A percentile compares a stretch with the other conserved stretches of the same genome.
Evolutionary conservation across 2,797 vertebrate species (phyloP).

Genomic region (Brotula barbata): DNA sequence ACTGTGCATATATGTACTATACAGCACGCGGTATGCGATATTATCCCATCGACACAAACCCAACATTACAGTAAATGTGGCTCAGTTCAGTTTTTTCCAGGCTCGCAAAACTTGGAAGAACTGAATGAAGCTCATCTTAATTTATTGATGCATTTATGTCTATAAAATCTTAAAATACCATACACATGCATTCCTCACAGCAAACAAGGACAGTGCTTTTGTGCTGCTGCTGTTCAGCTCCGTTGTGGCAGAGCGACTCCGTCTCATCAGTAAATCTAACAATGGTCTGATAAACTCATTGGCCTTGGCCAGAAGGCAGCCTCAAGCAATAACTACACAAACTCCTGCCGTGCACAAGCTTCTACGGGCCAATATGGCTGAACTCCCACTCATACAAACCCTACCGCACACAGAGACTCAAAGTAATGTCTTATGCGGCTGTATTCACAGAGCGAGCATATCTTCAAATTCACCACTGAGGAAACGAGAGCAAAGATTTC

Average conservation of each 20-base stretch:
- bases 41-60: too few species aligned
- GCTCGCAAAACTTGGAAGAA: too few species aligned
- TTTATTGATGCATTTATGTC: not conserved
- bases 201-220: slow-evolving; percentile 30
- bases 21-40: too few species aligned
- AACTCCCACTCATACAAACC: slow-evolving; percentile 40
- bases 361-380: slow-evolving; percentile 55
- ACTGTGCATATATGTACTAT: too few species aligned
- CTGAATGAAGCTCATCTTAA: not conserved
- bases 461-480: slow-evolving; percentile 41
- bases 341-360: slow-evolving; percentile 58
- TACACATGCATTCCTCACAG: not conserved
- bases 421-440: slow-evolving; percentile 39
- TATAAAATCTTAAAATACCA: not conserved
- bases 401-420: slow-evolving; percentile 26
- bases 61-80: too few species aligned
- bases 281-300: slow-evolving; percentile 71
- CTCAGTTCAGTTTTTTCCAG: not conserved
- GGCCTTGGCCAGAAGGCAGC: slow-evolving; percentile 64
- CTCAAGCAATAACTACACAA: slow-evolving; percentile 64
- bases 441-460: slow-evolving; percentile 42
- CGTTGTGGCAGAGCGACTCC: slow-evolving; percentile 35
- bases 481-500: slow-evolving; percentile 4
- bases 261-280: slow-evolving; percentile 68
- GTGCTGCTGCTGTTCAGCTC: slow-evolving; percentile 28